A percentile compares a stretch with the other conserved stretches of the same genome.
Conservation (phyloP, 2,797 vertebrate genomes). For the Lacerta viridis region DNA sequence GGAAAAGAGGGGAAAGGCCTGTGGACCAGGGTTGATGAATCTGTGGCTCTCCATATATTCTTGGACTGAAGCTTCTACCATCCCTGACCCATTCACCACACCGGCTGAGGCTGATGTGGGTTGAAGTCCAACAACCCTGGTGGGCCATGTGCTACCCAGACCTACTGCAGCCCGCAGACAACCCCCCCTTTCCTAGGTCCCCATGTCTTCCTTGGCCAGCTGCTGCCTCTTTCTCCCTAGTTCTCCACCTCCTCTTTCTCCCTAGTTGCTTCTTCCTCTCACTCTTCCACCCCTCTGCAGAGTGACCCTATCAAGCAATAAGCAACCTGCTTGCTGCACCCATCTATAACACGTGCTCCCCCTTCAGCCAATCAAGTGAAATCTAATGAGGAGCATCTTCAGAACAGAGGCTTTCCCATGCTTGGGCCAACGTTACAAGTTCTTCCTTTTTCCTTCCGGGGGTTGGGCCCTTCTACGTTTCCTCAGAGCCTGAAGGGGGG, state of each 20-base stretch:
- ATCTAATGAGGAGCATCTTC: background rate
- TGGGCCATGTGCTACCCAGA: background rate
- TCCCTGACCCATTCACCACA: background rate
- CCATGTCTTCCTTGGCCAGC: no score
- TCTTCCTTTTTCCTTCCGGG: no score
- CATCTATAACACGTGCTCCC: background rate
- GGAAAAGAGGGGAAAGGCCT: no score
- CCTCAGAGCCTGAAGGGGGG: background rate
- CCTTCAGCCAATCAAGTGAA: background rate
- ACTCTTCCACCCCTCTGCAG: background rate
- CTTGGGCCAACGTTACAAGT: no score
- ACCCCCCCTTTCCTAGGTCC: background rate
- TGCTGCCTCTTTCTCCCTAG: background rate
- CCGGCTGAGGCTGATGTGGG: background rate
- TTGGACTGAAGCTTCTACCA: background rate
- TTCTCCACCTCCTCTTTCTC: background rate
- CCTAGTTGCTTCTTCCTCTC: background rate
- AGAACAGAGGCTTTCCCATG: background rate
- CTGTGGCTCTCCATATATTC: background rate
- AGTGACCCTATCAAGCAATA: background rate
- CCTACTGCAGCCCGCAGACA: background rate
- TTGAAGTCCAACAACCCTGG: background rate
- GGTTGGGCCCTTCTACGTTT: background rate
- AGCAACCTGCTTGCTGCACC: background rate
- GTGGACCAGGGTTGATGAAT: no score